Evolutionary conservation across 2,797 vertebrate species (phyloP), one percentile per base, ranked within the genome.

Genomic region (Lagorchestes hirsutus): DNA sequence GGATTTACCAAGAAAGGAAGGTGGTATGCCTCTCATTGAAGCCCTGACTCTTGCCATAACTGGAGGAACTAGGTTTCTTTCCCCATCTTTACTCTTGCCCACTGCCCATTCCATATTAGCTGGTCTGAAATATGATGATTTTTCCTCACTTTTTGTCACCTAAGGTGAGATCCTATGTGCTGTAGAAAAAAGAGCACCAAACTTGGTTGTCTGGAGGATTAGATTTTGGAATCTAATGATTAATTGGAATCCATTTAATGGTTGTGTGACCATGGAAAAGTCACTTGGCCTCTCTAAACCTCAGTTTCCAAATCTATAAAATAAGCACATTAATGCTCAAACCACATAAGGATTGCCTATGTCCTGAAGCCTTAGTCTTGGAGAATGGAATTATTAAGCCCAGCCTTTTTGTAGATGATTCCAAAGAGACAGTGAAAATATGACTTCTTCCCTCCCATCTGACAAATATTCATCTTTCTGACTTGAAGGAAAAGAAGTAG

Each of bases 21-120:
- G 95, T 16, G 91, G 91, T 46, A 93, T 56, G 95, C 90, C 95
- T 28, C 16, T 90, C 11, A 57, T n/a, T 59, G 46, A 94, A 92
- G 74, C 92, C 59, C 54, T 94, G n/a, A 52, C 50, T 2, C 4
- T 57, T 62, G 91, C 52, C 59, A 94, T 27, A 92, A 94, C 50
- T 28, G 29, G 50, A 93, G 91, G 50, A 40, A 54, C 34, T 11
- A 0, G 1, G 29, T 57, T 0, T 93, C 29, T 92, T 92, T 92
- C 95, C 74, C n/a, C 90, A 5, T 12, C 28, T 31, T 67, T 22
- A 74, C 4, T 62, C 59, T 62, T 31, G 34, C 1, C 0, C 12
- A 18, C 16, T 58, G 55, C 31, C 54, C 29, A 29, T 91, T 92
- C 16, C 31, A 40, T 4, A 91, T 5, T 14, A 54, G 18, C 13